A percentile compares a stretch with the other conserved stretches of the same genome.
phyloP scores from a whole-genome alignment of 2,797 vertebrate species.

The Sciurus carolinensis region DNA sequence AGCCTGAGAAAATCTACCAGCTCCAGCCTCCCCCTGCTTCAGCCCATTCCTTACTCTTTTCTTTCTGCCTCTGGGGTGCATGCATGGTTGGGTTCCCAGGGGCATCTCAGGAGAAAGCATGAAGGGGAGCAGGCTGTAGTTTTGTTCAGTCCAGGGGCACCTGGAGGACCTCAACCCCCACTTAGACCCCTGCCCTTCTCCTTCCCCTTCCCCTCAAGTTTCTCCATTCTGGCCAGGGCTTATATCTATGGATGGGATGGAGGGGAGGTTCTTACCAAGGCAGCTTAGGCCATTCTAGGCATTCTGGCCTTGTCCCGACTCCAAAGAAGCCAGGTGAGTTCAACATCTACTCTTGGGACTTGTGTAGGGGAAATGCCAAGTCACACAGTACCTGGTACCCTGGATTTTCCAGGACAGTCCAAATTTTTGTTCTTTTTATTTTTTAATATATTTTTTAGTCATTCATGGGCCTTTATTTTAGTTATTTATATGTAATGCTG shows the following conservation, averaged over 20 bases:
- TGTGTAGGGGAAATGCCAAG: neutral
- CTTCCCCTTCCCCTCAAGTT: neutral
- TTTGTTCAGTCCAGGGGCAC: neutral
- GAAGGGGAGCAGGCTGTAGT: neutral
- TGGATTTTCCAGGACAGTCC: neutral
- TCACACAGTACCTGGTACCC: too few relatives aligned
- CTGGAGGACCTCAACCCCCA: too few relatives aligned
- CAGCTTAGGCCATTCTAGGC: neutral
- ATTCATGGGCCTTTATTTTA: too few relatives aligned
- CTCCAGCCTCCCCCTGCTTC: neutral
- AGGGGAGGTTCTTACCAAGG: neutral
- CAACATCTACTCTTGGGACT: rapidly evolving
- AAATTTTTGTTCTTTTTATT: neutral
- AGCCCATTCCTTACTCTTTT: neutral
- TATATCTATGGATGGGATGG: rapidly evolving
- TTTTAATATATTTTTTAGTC: too few relatives aligned
- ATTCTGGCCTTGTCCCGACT: neutral
- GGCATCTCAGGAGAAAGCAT: neutral
- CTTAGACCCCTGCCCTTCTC: neutral
- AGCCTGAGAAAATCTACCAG: neutral
- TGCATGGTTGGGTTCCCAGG: neutral
- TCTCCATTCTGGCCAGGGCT: neutral
- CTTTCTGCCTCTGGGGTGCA: neutral
- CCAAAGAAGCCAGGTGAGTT: neutral
- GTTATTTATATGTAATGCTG: too few relatives aligned